Conservation (phyloP, 2,888 invertebrate species). For the Gastracanthus pulcherrimus region DNA sequence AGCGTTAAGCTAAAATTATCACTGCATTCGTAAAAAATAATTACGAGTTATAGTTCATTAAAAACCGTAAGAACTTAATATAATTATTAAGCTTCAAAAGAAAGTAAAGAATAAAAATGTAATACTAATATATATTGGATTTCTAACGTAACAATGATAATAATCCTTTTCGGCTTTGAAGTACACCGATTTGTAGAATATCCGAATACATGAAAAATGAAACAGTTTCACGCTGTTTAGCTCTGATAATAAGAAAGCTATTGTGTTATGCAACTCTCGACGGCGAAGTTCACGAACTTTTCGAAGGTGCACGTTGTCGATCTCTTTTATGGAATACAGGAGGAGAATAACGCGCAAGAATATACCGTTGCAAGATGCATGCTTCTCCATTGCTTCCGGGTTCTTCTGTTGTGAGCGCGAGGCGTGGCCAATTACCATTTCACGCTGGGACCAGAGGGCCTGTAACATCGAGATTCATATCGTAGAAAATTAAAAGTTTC, state of each 20-base stretch:
- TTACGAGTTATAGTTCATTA: no score
- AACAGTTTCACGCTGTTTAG: background rate
- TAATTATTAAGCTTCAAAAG: no score
- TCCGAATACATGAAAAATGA: no score
- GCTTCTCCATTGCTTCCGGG: background rate
- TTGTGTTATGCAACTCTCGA: background rate
- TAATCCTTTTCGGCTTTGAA: no score
- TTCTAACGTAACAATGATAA: no score
- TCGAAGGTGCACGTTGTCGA: no score
- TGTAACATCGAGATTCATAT: background rate
- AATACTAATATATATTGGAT: no score
- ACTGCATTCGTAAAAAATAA: no score
- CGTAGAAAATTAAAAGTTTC: background rate
- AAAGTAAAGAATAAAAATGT: no score
- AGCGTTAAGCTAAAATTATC: no score
- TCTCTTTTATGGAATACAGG: conserved; percentile 3
- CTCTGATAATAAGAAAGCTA: background rate
- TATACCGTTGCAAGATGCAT: conserved; percentile 15
- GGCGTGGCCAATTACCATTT: background rate
- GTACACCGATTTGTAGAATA: no score
- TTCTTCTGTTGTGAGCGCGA: background rate
- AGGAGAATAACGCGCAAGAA: background rate
- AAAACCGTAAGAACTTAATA: no score
- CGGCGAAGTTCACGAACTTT: background rate
- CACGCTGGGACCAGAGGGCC: background rate